Conservation (phyloP, 30 jellyfish, hydroid and myxozoan species). For the Turritopsis dohrnii region DNA sequence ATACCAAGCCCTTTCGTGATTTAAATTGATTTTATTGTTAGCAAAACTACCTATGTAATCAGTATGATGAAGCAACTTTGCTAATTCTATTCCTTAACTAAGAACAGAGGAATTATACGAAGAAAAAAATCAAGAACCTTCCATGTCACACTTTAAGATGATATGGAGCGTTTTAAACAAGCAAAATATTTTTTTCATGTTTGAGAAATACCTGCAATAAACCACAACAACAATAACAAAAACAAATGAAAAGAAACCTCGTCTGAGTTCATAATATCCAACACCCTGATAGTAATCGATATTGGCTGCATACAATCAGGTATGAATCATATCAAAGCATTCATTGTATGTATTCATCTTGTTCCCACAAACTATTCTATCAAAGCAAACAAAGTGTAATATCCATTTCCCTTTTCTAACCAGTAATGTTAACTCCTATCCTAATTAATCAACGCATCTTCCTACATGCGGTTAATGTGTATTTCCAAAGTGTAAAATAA, state of each 20-base stretch:
- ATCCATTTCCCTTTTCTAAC: background rate
- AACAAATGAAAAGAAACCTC: background rate
- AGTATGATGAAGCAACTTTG: too few relatives aligned
- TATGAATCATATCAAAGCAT: background rate
- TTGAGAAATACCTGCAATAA: too few relatives aligned
- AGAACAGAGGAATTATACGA: too few relatives aligned
- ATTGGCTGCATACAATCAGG: background rate
- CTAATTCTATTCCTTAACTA: too few relatives aligned
- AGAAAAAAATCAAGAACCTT: background rate
- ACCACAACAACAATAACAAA: too few relatives aligned
- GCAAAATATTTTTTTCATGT: background rate
- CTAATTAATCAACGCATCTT: background rate
- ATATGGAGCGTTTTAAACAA: background rate
- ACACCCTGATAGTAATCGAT: background rate
- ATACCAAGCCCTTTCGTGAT: too few relatives aligned
- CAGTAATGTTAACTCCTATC: background rate
- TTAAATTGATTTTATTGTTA: too few relatives aligned
- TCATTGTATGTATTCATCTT: background rate
- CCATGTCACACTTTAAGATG: background rate
- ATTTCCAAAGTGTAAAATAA: background rate
- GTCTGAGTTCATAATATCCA: background rate
- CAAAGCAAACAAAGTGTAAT: background rate
- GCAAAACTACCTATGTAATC: too few relatives aligned
- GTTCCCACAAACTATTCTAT: background rate
- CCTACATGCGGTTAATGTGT: background rate